Conservation (phyloP, 2,888 invertebrate genomes). For the Kuschelorhynchus macadamiae region DNA sequence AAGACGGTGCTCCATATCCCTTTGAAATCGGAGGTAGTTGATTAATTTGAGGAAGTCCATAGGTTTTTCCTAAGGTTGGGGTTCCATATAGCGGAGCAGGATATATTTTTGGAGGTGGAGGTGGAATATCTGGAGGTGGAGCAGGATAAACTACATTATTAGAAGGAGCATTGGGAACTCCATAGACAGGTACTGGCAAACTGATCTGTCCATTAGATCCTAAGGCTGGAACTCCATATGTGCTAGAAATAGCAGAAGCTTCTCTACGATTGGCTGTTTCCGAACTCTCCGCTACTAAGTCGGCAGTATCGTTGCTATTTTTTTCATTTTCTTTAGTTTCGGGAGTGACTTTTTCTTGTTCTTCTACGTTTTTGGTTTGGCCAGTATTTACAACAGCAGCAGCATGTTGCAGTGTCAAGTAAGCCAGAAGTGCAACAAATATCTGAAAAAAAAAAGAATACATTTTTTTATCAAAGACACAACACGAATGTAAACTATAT, state of each 20-base stretch:
- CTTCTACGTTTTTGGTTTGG: constrained; percentile 54
- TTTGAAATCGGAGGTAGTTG: constrained; percentile 32
- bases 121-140: constrained; percentile 69
- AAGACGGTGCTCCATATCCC: constrained; percentile 59
- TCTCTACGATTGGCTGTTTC: constrained; percentile 65
- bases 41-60: constrained; percentile 52
- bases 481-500: no score
- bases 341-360: constrained; percentile 38
- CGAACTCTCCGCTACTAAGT: constrained; percentile 61
- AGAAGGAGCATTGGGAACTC: constrained; percentile 71
- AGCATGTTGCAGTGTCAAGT: constrained; percentile 61
- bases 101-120: constrained; percentile 52
- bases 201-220: constrained; percentile 66
- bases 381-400: constrained; percentile 66
- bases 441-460: constrained; percentile 58
- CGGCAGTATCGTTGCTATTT: constrained; percentile 50
- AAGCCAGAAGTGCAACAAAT: constrained; percentile 60
- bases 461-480: no score
- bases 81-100: constrained; percentile 57
- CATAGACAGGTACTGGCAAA: constrained; percentile 74
- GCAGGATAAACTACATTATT: constrained; percentile 68
- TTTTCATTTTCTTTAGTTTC: constrained; percentile 45
- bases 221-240: constrained; percentile 72
- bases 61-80: constrained; percentile 55
- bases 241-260: constrained; percentile 63